Base-by-base conservation (phyloP, 1,140 invertebrate species). In the Ladona fulva region DNA sequence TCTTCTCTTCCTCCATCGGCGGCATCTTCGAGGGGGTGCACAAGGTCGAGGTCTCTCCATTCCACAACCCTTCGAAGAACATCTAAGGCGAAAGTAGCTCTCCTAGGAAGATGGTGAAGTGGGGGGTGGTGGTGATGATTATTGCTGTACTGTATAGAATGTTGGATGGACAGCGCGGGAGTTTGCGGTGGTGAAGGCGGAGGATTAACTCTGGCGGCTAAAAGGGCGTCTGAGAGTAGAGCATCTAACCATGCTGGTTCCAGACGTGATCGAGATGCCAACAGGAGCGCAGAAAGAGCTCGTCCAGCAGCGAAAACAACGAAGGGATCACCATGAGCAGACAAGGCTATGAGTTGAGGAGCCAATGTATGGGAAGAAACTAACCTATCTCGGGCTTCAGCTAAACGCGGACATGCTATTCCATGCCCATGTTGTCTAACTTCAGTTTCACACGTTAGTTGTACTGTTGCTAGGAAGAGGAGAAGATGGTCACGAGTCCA, bases 11-110 rank as follows among this genome's bases (percentile, higher is more conserved):
- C 73, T 76, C 85, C 84, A 80, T 85, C 85, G 0, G 84, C 80
- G 80, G 87, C 87, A 42, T 94, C 93, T 82, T 95, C 93, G 24
- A 94, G 82, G 0, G 93, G 92, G 87, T 95, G 94, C 22, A 25
- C 24, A 78, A 92, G 89, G 80, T 93, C 91, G 44, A 91, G 87
- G 83, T 95, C 93, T 83, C 94, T 95, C 90, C 93, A 94, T 83
- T 95, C 94, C 0, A 95, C 91, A 79, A 95, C 91, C 77, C 93
- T 89, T 82, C 93, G 93, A 66, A 96, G 91, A 66, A 95, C 90
- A 82, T 95, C 94, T 79, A 95, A 85, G 76, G 92, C 93, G 83
- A 95, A 94, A 79, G 93, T 90, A 83, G 95, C 93, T 85, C 92
- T 92, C 52, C 90, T 85, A 81, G 90, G 90, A 6, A 66, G n/a